Evolutionary conservation across 2,113 vertebrate genomes (phyloP).

Genomic region (Limnothrissa miodon): DNA sequence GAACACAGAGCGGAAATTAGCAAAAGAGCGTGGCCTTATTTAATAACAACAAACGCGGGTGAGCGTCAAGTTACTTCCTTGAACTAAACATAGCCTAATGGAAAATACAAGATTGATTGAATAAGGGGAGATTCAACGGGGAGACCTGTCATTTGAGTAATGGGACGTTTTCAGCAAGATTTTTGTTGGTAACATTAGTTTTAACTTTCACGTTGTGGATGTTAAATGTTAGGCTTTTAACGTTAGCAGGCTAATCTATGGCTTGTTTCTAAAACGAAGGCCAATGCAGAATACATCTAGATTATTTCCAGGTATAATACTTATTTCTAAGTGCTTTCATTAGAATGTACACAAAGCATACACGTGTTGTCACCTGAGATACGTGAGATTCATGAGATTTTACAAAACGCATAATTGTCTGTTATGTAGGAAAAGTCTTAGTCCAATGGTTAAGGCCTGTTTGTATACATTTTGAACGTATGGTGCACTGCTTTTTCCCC

Average conservation of each 20-base stretch:
- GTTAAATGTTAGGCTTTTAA: background rate
- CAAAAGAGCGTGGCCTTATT: constrained; percentile 34
- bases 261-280: background rate
- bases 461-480: background rate
- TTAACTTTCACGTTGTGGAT: background rate
- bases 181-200: background rate
- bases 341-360: background rate
- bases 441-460: background rate
- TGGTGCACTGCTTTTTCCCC: background rate
- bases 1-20: constrained; percentile 28
- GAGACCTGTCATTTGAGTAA: background rate
- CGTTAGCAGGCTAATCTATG: background rate
- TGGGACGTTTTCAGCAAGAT: background rate
- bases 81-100: constrained; percentile 42
- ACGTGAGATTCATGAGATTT: background rate
- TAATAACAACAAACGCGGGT: constrained; percentile 38
- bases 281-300: background rate
- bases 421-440: no score
- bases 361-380: background rate
- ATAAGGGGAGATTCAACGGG: background rate
- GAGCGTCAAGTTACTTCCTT: constrained; percentile 54
- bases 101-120: background rate
- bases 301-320: background rate
- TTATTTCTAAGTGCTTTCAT: no score
- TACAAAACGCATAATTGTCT: background rate